Conservation (phyloP, 2,888 invertebrate species). For the Diachrysia chrysitis region DNA sequence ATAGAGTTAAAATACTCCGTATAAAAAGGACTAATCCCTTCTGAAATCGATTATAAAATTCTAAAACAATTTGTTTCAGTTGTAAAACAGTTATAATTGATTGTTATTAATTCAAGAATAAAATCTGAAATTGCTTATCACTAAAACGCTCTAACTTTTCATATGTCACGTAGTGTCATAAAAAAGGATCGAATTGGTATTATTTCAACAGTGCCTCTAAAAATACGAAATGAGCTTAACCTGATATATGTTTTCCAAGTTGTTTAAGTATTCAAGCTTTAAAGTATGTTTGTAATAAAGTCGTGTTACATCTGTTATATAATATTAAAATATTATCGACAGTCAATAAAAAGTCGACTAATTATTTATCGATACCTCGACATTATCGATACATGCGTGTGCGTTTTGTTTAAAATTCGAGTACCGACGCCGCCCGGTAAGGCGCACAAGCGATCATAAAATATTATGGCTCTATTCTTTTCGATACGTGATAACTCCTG, state of each 20-base stretch:
- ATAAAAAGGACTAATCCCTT: background rate
- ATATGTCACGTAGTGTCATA: too few relatives aligned
- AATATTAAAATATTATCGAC: slow-evolving; percentile 36
- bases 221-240: too few relatives aligned
- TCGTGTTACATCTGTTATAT: slow-evolving; percentile 9
- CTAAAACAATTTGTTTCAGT: background rate
- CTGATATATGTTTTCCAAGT: too few relatives aligned
- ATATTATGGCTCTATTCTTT: slow-evolving; percentile 89
- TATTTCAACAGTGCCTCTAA: too few relatives aligned
- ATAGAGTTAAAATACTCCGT: background rate
- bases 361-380: slow-evolving; percentile 67
- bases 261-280: background rate
- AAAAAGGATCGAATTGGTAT: too few relatives aligned
- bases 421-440: slow-evolving; percentile 80
- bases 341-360: slow-evolving; percentile 52
- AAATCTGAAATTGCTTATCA: too few relatives aligned
- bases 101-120: too few relatives aligned
- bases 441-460: slow-evolving; percentile 88
- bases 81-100: too few relatives aligned
- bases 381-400: slow-evolving; percentile 67
- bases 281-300: background rate
- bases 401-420: slow-evolving; percentile 85
- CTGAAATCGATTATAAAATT: background rate
- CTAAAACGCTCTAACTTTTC: too few relatives aligned
- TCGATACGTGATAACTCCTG: slow-evolving; percentile 87